Conservation (phyloP, 2,113 vertebrate genomes). For the Oncorhynchus gorbuscha region DNA sequence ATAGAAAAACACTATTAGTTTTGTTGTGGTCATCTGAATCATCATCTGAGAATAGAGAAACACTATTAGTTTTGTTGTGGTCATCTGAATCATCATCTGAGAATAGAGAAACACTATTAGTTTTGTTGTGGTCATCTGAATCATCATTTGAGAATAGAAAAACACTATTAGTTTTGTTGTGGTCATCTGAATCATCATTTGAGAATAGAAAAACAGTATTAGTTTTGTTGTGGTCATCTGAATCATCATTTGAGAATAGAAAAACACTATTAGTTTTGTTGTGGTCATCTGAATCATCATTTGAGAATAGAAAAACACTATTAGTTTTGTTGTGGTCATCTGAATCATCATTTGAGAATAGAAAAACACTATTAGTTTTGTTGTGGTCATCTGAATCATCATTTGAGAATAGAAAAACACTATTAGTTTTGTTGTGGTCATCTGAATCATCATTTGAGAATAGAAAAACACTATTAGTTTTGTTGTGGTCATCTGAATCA, state of each 20-base stretch:
- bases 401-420: constrained; percentile 14
- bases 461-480: constrained; percentile 27
- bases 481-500: background rate
- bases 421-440: constrained; percentile 21
- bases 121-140: constrained; percentile 6
- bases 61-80: constrained; percentile 22
- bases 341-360: background rate
- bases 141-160: constrained; percentile 13
- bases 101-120: constrained; percentile 26
- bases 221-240: constrained; percentile 10
- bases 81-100: no score
- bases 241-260: constrained; percentile 3
- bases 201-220: constrained; percentile 24
- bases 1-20: constrained; percentile 28
- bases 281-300: background rate
- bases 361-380: constrained; percentile 29
- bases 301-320: constrained; percentile 19
- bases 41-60: constrained; percentile 10
- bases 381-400: background rate
- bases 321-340: constrained; percentile 17
- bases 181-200: no score
- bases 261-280: constrained; percentile 26
- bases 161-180: constrained; percentile 22
- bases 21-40: constrained; percentile 1
- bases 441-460: no score